Evolutionary conservation across 2,888 invertebrate species (phyloP).

Genomic region (Polyommatus iphigenia): DNA sequence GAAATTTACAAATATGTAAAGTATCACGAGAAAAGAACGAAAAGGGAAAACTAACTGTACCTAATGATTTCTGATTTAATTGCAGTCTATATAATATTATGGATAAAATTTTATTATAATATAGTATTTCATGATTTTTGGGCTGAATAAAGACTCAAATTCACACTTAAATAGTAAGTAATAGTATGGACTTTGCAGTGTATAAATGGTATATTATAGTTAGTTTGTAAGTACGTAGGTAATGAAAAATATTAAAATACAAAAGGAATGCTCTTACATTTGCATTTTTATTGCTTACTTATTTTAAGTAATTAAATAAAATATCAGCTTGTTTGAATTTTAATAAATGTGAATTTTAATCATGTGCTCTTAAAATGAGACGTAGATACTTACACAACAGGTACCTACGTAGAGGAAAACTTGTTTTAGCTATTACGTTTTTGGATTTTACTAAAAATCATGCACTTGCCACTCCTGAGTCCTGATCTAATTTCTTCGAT

Average conservation of each 20-base stretch:
- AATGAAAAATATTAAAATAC: neutral
- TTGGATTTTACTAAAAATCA: neutral
- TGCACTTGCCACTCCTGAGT: too few species aligned
- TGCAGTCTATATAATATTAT: too few species aligned
- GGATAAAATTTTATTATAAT: too few species aligned
- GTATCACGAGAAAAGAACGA: neutral
- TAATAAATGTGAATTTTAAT: constrained; percentile 16
- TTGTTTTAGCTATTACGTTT: neutral
- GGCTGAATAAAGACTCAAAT: too few species aligned
- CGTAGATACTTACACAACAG: constrained; percentile 6
- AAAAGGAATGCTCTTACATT: neutral
- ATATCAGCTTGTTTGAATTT: neutral
- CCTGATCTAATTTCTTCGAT: too few species aligned
- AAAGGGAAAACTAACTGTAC: neutral
- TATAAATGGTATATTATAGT: neutral
- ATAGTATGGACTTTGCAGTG: neutral
- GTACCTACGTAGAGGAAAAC: neutral
- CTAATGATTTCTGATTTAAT: too few species aligned
- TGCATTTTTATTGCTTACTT: neutral
- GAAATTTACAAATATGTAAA: constrained; percentile 7
- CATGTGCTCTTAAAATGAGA: neutral
- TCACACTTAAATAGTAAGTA: neutral
- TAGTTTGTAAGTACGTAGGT: neutral
- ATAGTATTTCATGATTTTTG: too few species aligned
- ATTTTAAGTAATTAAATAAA: constrained; percentile 11